Conservation (phyloP, 2,888 invertebrate species). For the Melikaiella ostensackeni region DNA sequence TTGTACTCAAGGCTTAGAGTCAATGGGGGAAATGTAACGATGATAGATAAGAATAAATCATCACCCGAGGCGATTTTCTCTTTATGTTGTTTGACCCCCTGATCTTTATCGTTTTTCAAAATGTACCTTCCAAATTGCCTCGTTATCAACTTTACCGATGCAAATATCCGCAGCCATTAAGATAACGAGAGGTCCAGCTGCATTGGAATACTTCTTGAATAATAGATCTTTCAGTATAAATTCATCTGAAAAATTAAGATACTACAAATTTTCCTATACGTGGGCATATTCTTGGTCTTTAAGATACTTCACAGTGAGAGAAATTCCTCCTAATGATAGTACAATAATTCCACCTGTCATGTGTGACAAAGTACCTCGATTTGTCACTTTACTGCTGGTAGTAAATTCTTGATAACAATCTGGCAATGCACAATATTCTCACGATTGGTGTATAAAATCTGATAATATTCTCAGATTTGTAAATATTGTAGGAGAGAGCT, state of each 20-base stretch:
- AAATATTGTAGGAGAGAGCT: neutral
- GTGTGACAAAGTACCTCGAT: constrained; percentile 23
- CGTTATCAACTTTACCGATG: neutral
- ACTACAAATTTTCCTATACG: no score
- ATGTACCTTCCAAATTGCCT: neutral
- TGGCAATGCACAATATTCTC: constrained; percentile 24
- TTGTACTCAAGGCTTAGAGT: neutral
- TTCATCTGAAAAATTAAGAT: neutral
- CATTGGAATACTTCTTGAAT: neutral
- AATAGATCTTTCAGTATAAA: neutral
- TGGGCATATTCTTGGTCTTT: neutral
- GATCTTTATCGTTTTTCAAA: neutral
- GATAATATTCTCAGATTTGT: constrained; percentile 13
- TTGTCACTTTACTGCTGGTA: constrained; percentile 13
- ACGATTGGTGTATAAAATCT: constrained; percentile 32
- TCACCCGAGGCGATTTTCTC: neutral
- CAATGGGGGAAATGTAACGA: constrained; percentile 1
- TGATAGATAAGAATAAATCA: neutral
- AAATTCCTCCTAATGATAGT: constrained; percentile 10
- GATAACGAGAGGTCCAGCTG: neutral
- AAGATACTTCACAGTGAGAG: neutral
- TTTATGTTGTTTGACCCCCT: neutral
- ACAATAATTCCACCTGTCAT: constrained; percentile 8
- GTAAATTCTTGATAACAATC: constrained; percentile 37
- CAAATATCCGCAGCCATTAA: neutral